Base-by-base conservation (phyloP, 2,797 vertebrate genomes). In the Sebastes elongatus region DNA sequence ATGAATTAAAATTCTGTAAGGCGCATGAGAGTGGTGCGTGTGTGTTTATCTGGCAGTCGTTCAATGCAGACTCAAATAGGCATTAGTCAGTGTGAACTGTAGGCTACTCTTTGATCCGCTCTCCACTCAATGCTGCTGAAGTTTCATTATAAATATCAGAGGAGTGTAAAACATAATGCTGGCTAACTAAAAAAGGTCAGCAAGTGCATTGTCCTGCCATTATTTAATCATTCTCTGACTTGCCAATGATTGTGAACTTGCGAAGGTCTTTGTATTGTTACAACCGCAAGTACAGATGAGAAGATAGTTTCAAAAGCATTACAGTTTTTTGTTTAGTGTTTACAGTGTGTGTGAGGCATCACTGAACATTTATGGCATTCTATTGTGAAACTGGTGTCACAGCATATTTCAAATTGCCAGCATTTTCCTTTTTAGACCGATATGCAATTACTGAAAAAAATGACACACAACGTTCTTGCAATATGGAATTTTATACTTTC, bases 81-180 rank as follows among this genome's bases (percentile, higher is more conserved):
- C 79, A 76, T 69, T 32, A 84, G 69, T 53, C 32, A 5, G 81
- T 30, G 20, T 67, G 59, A 84, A 82, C 77, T 71, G 52, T 32
- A 28, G 67, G 78, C 53, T 73, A 32, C 59, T 74, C 84, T 89
- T 87, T 89, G 71, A 89, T 89, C 84, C 81, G 30, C 53, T 56
- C 49, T 61, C 65, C 30, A 82, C 72, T 62, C 75, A 65, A 23
- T 67, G 83, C 79, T 61, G 82, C 80, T 72, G 57, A 85, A 85
- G 86, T 89, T 94, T 86, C 77, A 91, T 90, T 88, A 86, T 20
- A 62, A 72, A 83, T 84, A 86, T 90, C 81, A 87, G 42, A 71
- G 23, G 65, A 78, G 59, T 57, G 63, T 82, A 78, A 86, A 88
- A 89, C 52, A 80, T 62, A 67, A 78, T 63, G 22, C 61, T 13